Evolutionary conservation across 2,113 vertebrate genomes (phyloP).

Genomic region (Vombatus ursinus): DNA sequence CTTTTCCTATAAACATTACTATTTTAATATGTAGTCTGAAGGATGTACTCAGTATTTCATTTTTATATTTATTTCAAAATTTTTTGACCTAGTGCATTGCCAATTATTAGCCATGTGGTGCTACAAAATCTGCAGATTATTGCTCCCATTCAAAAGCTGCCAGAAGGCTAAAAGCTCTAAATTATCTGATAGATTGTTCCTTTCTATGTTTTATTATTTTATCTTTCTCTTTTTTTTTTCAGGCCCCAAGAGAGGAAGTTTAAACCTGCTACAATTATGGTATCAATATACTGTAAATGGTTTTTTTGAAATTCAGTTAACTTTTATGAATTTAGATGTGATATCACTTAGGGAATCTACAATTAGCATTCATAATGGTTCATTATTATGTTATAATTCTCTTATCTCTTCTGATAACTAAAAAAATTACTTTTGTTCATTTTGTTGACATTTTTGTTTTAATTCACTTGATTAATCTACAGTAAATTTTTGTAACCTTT

Average conservation of each 20-base stretch:
- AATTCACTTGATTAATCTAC: background rate
- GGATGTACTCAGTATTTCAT: background rate
- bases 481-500: background rate
- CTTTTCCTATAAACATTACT: background rate
- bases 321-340: background rate
- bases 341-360: background rate
- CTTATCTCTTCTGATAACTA: background rate
- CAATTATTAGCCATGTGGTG: background rate
- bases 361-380: background rate
- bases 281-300: background rate
- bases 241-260: background rate
- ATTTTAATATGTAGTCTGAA: background rate
- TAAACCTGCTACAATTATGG: background rate
- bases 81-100: background rate
- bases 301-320: background rate
- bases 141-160: background rate
- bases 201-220: background rate
- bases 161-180: background rate
- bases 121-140: background rate
- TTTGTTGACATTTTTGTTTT: background rate
- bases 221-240: background rate
- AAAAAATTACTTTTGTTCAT: background rate
- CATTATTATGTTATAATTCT: background rate
- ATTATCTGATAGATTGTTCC: background rate
- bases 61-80: background rate